These are phyloP conservation scores for Recurvirostra avosetta DNA, from an alignment of 2,113 vertebrate species.

Conservation along the genomic window DNA sequence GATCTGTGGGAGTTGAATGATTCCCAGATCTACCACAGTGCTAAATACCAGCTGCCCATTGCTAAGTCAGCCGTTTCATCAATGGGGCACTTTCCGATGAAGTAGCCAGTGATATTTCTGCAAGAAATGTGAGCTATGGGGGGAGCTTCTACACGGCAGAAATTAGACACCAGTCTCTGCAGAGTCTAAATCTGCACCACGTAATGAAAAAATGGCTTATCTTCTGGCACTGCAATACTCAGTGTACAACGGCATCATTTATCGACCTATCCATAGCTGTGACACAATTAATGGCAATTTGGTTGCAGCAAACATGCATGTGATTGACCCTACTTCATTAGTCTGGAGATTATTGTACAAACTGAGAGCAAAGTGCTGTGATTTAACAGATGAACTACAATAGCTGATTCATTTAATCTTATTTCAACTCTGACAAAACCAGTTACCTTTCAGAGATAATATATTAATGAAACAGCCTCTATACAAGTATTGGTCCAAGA, in stretches of 20 bases:
- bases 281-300: constrained; percentile 67
- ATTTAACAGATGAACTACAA: constrained; percentile 69
- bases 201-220: background rate
- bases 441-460: constrained; percentile 57
- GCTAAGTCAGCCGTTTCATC: background rate
- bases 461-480: constrained; percentile 26
- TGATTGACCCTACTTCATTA: constrained; percentile 69
- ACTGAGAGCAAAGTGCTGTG: constrained; percentile 61
- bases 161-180: background rate
- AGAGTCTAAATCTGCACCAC: background rate
- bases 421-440: constrained; percentile 50
- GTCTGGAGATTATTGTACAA: constrained; percentile 66
- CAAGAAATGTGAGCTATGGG: background rate
- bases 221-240: constrained; percentile 21
- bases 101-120: background rate
- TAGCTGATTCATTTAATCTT: constrained; percentile 66
- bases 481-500: constrained; percentile 12
- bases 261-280: constrained; percentile 37
- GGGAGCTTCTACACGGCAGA: background rate
- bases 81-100: background rate
- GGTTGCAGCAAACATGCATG: constrained; percentile 32
- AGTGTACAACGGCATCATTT: constrained; percentile 24
- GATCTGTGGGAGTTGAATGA: background rate
- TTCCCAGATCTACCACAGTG: background rate
- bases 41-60: background rate